phyloP scores from a whole-genome alignment of 2,797 vertebrate species.

The Anguilla megastoma region DNA sequence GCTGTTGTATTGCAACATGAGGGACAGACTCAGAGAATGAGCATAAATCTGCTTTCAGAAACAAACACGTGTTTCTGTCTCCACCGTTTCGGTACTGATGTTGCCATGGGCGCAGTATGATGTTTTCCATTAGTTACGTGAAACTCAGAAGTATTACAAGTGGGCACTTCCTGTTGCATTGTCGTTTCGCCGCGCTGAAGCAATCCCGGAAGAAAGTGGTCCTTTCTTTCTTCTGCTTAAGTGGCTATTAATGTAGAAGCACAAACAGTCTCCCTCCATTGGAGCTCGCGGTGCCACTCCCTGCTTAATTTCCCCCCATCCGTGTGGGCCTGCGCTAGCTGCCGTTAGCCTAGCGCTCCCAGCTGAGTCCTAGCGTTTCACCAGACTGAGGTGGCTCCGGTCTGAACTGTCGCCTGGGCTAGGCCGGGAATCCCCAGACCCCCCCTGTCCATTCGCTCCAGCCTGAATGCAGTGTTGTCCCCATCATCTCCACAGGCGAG shows the following conservation, averaged over 20 bases:
- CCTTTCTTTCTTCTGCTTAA: not conserved
- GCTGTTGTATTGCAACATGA: not conserved
- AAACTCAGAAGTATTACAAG: not conserved
- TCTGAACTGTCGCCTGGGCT: not conserved
- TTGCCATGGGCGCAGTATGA: not conserved
- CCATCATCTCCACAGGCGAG: not conserved
- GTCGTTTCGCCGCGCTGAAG: not conserved
- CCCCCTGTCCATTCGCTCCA: not conserved
- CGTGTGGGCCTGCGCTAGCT: not conserved
- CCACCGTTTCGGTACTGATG: not conserved
- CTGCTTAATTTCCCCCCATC: not conserved
- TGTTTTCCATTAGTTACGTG: not conserved
- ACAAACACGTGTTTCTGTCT: not conserved
- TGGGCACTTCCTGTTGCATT: not conserved
- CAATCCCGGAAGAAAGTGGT: not conserved
- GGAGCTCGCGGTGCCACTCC: not conserved
- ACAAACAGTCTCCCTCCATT: not conserved
- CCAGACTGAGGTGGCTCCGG: not conserved
- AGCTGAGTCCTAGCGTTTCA: not conserved
- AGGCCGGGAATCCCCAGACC: constrained; percentile 5
- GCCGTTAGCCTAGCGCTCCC: not conserved
- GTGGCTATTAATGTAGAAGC: not conserved
- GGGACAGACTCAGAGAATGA: not conserved
- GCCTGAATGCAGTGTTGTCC: not conserved
- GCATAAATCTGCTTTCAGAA: not conserved